Percentiles rank a stretch among this genome's conserved stretches.
phyloP scores from a whole-genome alignment of 1,140 invertebrate species.

The Micrasema minimum region DNA sequence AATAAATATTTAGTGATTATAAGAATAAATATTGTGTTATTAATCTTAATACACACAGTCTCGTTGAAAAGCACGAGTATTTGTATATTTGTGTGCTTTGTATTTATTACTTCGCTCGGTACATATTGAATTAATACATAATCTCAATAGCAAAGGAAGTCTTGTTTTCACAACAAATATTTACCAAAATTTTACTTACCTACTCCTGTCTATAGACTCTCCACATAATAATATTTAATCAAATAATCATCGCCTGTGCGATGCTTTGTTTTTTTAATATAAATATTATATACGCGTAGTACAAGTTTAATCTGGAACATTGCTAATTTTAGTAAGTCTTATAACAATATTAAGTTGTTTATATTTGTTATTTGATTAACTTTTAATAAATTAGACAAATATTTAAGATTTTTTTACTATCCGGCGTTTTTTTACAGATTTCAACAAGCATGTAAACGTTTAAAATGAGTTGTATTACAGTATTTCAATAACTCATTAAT shows the following conservation, averaged over 20 bases:
- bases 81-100: not conserved
- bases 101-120: constrained; percentile 22
- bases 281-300: too few species aligned
- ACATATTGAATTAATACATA: constrained; percentile 34
- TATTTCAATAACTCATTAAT: too few species aligned
- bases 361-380: too few species aligned
- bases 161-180: constrained; percentile 27
- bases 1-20: not conserved
- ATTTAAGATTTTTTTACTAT: too few species aligned
- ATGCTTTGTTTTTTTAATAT: not conserved
- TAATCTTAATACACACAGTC: not conserved
- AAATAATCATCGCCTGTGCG: constrained; percentile 7
- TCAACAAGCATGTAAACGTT: too few species aligned
- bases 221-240: constrained; percentile 13
- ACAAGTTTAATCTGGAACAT: too few species aligned
- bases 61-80: not conserved
- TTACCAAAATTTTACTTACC: constrained; percentile 21
- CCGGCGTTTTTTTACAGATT: too few species aligned
- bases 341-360: too few species aligned
- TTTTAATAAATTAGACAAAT: too few species aligned
- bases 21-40: not conserved
- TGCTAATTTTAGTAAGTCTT: too few species aligned
- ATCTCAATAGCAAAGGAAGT: constrained; percentile 21
- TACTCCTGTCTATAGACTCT: constrained; percentile 26
- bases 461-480: too few species aligned